These are phyloP conservation scores for Phrynocephalus versicolor DNA, from an alignment of 2,113 vertebrate genomes.

Conservation along the genomic window DNA sequence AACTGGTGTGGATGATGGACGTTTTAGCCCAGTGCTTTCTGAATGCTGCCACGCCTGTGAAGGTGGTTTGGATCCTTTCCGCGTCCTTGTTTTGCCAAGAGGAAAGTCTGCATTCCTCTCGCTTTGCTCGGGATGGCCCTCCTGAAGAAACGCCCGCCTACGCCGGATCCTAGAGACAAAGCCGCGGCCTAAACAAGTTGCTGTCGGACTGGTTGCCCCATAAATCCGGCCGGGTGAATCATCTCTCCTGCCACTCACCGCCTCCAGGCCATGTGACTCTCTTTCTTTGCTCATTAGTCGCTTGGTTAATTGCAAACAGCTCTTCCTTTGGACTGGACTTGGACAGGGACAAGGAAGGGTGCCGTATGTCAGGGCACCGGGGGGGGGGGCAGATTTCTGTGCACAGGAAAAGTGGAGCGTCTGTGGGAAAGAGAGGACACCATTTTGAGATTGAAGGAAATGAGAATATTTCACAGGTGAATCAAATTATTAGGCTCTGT, in stretches of 20 bases:
- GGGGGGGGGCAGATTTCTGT: no score
- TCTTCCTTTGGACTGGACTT: background rate
- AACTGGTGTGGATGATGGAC: background rate
- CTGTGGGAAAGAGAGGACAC: no score
- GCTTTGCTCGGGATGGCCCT: background rate
- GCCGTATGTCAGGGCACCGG: no score
- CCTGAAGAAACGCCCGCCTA: no score
- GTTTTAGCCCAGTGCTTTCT: background rate
- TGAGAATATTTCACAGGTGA: no score
- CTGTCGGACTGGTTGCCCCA: background rate
- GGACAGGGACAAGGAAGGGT: background rate
- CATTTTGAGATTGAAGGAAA: no score
- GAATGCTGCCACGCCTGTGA: no score
- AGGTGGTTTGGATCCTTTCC: background rate
- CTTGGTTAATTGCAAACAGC: background rate
- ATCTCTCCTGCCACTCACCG: background rate
- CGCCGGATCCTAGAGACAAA: background rate
- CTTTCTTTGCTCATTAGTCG: background rate
- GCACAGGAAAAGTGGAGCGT: no score
- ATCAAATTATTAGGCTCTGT: no score
- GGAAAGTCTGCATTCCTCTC: background rate
- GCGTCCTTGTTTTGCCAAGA: background rate
- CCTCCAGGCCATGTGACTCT: background rate
- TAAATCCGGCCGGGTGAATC: conserved; percentile 6
- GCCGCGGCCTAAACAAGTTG: background rate